These are phyloP conservation scores for Genyomyrus donnyi DNA, from an alignment of 2,113 vertebrate genomes.

Conservation along the genomic window DNA sequence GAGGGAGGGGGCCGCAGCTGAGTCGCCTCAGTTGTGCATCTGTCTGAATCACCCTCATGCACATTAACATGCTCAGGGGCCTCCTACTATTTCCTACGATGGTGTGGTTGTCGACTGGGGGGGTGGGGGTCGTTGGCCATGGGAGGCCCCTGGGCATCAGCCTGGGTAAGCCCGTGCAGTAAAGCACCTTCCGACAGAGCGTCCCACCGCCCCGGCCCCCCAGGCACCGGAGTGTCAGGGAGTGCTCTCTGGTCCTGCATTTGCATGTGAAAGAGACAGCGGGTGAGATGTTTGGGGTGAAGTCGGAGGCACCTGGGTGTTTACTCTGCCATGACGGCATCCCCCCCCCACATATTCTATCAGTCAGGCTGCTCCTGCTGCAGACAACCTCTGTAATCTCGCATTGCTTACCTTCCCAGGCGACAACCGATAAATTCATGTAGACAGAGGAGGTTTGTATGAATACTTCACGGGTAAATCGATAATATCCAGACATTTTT, in stretches of 20 bases:
- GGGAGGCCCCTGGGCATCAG: neutral
- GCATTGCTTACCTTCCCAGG: neutral
- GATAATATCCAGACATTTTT: neutral
- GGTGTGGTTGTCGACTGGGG: neutral
- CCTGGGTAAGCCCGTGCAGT: neutral
- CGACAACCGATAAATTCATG: neutral
- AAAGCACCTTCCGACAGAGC: neutral
- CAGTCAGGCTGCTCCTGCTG: neutral
- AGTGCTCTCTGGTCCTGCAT: constrained; percentile 52
- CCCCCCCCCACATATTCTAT: neutral
- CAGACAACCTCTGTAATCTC: neutral
- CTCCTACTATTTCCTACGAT: neutral
- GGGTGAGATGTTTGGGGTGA: constrained; percentile 49
- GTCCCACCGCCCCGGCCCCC: constrained; percentile 10
- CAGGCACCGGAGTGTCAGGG: constrained; percentile 53
- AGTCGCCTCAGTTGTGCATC: neutral
- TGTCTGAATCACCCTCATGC: neutral
- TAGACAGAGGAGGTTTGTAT: neutral
- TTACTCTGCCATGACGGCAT: neutral
- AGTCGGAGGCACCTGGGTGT: constrained; percentile 33
- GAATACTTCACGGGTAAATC: neutral
- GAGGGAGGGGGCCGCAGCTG: neutral
- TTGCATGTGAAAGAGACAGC: constrained; percentile 60
- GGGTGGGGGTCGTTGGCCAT: neutral
- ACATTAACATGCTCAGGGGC: neutral